Conservation (phyloP, 2,797 vertebrate species). For the Leuciscus waleckii region DNA sequence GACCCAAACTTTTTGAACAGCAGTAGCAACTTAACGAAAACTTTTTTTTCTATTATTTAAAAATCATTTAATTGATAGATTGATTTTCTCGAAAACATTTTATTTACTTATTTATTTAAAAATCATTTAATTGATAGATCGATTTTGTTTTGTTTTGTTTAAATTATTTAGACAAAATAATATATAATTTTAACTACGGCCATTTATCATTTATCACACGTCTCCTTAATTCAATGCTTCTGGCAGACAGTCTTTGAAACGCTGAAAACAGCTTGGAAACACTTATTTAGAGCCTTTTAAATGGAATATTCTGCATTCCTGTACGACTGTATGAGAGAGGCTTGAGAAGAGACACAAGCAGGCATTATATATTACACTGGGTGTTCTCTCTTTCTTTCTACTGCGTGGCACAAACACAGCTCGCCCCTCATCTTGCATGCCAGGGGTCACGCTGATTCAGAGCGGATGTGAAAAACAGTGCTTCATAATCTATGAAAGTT, state of each 20-base stretch:
- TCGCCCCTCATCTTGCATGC: conserved; percentile 55
- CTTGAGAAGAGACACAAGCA: conserved; percentile 66
- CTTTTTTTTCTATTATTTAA: background rate
- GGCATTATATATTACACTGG: conserved; percentile 63
- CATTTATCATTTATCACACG: background rate
- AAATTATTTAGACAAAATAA: background rate
- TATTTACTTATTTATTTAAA: too few relatives aligned
- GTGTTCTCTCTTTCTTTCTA: conserved; percentile 39
- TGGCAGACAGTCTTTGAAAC: conserved; percentile 71
- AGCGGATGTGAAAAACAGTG: conserved; percentile 59
- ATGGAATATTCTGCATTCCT: conserved; percentile 78
- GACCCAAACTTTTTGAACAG: too few relatives aligned
- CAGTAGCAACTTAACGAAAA: too few relatives aligned
- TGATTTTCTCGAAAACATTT: background rate
- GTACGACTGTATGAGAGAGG: conserved; percentile 60
- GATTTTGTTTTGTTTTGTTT: background rate
- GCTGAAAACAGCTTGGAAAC: conserved; percentile 66
- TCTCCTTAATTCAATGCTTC: conserved; percentile 71
- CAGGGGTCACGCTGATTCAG: conserved; percentile 49
- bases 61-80: too few relatives aligned
- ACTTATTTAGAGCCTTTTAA: conserved; percentile 68
- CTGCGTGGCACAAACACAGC: conserved; percentile 57
- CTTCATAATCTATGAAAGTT: conserved; percentile 53
- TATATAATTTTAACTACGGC: background rate
- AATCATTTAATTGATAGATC: background rate